These are phyloP conservation scores for Acanthosepion esculentum DNA, from an alignment of 2,888 invertebrate species.

Conservation along the genomic window DNA sequence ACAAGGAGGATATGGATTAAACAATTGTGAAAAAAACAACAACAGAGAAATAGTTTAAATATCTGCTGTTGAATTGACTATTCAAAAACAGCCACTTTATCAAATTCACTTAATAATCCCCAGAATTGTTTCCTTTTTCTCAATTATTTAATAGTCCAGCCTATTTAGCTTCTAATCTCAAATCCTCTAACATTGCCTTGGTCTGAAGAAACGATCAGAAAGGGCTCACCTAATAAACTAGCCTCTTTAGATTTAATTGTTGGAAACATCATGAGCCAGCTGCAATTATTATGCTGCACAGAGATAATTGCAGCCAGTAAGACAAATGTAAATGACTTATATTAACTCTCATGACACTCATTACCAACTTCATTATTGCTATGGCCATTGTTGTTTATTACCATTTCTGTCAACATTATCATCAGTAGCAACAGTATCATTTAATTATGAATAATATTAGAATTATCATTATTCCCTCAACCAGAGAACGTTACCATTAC, in stretches of 20 bases:
- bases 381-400: background rate
- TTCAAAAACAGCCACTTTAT: too few relatives aligned
- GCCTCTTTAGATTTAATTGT: slow-evolving; percentile 33
- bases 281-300: background rate
- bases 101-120: too few relatives aligned
- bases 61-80: too few relatives aligned
- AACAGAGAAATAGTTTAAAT: too few relatives aligned
- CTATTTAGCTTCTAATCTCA: background rate
- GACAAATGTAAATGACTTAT: slow-evolving; percentile 33
- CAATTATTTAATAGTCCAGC: background rate
- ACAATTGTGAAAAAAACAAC: too few relatives aligned
- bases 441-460: background rate
- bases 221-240: slow-evolving; percentile 2
- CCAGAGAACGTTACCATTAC: background rate
- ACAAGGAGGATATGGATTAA: too few relatives aligned
- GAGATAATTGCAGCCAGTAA: slow-evolving; percentile 2
- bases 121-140: too few relatives aligned
- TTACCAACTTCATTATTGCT: background rate
- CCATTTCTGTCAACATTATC: background rate
- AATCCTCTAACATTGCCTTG: background rate
- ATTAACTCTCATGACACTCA: slow-evolving; percentile 33
- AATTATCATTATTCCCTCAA: background rate
- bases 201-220: background rate
- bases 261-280: background rate
- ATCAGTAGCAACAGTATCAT: background rate